Evolutionary conservation across 2,113 vertebrate genomes (phyloP), one percentile per base, ranked within the genome.

Genomic region (Actenoides lindsayi): DNA sequence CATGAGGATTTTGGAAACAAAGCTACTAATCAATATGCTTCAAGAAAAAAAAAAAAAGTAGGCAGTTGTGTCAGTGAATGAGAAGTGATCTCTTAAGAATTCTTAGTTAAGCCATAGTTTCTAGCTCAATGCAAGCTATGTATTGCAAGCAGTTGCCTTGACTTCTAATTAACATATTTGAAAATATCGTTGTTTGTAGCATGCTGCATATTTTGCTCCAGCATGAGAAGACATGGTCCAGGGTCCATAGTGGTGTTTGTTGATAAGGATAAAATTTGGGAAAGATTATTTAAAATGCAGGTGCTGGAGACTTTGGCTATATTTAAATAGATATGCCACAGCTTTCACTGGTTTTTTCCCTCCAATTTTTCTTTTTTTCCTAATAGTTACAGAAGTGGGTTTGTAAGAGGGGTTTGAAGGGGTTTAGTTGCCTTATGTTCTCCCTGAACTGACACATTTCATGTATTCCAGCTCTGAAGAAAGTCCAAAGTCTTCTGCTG

Each of bases 301-400:
- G 3, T 62, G 7, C 16, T 59, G 44, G 46, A 78, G 46, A n/a
- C 12, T 73, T 79, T 3, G 4, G 1, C 13, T 60, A 59, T 74
- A 17, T 41, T 60, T 68, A 69, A 89, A 31, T 2, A 46, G 20
- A 8, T 9, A 24, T 1, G 2, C 17, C 13, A 16, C 0, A 1
- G 64, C 30, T 79, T 51, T 51, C n/a, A 60, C 59, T 41, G 41
- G 5, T 41, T 0, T 20, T 33, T 48, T 35, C 53, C 30, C 17
- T 7, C 20, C 10, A 3, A 10, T 39, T 76, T 68, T 39, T 2
- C 11, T 63, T 14, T 63, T 44, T 35, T 37, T 46, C 28, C 9
- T n/a, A 27, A 25, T 53, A 50, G 30, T 44, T 73, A n/a, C 1
- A 0, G 62, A 27, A 53, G 6, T 57, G 16, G 1, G 4, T 81